Evolutionary conservation across 2,113 vertebrate genomes (phyloP), one percentile per base, ranked within the genome.

Genomic region (Oreochromis spilurus): DNA sequence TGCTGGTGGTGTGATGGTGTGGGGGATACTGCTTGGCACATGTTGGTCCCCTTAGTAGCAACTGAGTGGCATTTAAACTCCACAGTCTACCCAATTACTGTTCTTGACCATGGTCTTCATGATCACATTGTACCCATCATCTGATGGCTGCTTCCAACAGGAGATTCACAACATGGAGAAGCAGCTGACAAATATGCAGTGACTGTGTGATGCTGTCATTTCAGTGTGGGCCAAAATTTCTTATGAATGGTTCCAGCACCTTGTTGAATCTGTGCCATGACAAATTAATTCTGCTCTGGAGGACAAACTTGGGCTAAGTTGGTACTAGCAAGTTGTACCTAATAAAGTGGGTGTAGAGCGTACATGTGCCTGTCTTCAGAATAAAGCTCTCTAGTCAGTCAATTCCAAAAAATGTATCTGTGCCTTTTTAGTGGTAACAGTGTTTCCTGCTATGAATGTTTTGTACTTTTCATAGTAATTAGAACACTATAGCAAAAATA

Each of bases 31-130:
- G 21, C 11, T 55, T 55, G n/a, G n/a, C 53, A 54, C n/a, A 12
- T 12, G n/a, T 55, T 55, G 10, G 11, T 21, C 21, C 53, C 21
- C 53, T 55, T 7, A 55, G 21, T 55, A 24, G 21, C 21, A 55
- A 13, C 1, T 55, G 53, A 6, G 0, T 0, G 21, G 21, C 7
- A 0, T 24, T 24, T 55, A 55, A 55, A 55, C 53, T 24, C n/a
- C 53, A 24, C 53, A 55, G 53, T 24, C 53, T 24, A 55, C 11
- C 53, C 11, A 24, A 13, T 12, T 55, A 55, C 11, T 13, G 53
- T 24, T 55, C 21, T 11, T 55, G 53, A 55, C 21, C 53, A 24
- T 13, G 21, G 11, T 13, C 11, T 24, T 55, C 24, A 55, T 13
- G 53, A 24, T 24, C 11, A 2, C 52, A 53, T n/a, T 53, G 52